Evolutionary conservation across 2,888 invertebrate species (phyloP), one percentile per base, ranked within the genome.

Genomic region (Nycteola revayana): DNA sequence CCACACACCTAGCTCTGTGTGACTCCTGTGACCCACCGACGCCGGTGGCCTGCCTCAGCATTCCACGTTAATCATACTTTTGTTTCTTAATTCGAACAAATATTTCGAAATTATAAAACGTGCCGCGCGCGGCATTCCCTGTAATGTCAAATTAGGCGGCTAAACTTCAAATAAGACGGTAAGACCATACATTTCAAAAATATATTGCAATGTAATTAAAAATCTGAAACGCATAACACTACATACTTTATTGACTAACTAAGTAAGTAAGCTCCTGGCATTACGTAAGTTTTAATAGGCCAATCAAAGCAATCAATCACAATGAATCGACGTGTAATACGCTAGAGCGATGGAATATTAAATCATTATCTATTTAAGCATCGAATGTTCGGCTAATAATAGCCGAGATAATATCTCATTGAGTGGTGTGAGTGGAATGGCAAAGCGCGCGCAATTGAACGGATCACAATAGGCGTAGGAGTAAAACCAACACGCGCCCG

Each of bases 381-480:
- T 74, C 64, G 56, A 69, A 66, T 67, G 67, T 66, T 69, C 60
- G 56, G 64, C 63, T 79, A 75, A 76, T 80, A 78, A 76, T 71
- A 60, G 58, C 38, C 42, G 52, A 76, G 83, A 85, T 82, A 81
- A 83, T 77, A 82, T 79, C 80, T 75, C 67, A 75, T 77, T 74
- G 75, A 75, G 59, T 53, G 44, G 57, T 60, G 61, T 56, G 64
- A 71, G 66, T 69, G 70, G 69, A 71, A 72, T 75, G 68, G 73
- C 73, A 70, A 74, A 62, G 67, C 63, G 65, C 65, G 67, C 73
- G 67, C 73, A 73, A 72, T 78, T 68, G 73, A 73, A 58, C 53
- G 57, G 60, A 66, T 69, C 72, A 85, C 83, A 86, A 84, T 83
- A 67, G 76, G 74, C 74, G 87, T 87, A 85, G 87, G 87, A 75